These are phyloP conservation scores for Protodeltote pygarga DNA, from an alignment of 2,888 invertebrate genomes.

Conservation along the genomic window DNA sequence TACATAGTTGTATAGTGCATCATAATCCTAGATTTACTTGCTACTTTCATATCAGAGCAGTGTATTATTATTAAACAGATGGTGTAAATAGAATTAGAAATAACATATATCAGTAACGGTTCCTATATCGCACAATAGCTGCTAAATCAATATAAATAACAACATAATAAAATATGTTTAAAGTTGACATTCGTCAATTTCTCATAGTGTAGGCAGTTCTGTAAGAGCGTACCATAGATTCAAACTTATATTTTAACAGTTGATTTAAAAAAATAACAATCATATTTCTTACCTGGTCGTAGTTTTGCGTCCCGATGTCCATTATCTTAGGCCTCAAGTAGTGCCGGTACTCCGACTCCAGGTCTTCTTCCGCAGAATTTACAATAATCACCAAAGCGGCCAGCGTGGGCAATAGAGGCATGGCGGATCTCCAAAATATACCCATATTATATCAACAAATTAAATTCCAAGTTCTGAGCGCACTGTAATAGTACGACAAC, in stretches of 20 bases:
- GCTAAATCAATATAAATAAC: no score
- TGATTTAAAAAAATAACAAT: background rate
- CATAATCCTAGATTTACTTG: no score
- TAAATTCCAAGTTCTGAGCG: conserved; percentile 44
- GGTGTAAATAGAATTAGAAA: no score
- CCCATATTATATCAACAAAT: conserved; percentile 76
- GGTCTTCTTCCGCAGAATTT: conserved; percentile 77
- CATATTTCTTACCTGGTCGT: conserved; percentile 67
- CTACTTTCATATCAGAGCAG: no score
- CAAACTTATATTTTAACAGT: background rate
- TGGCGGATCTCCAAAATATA: conserved; percentile 70
- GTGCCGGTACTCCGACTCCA: conserved; percentile 65
- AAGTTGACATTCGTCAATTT: no score
- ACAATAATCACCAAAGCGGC: conserved; percentile 83
- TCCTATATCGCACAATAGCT: no score
- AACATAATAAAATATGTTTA: no score
- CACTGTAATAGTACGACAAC: conserved; percentile 45
- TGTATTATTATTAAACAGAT: no score
- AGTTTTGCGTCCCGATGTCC: conserved; percentile 63
- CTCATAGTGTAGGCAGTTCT: no score
- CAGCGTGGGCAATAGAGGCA: conserved; percentile 81
- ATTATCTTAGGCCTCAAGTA: conserved; percentile 66
- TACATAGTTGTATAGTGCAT: no score
- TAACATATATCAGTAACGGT: no score
- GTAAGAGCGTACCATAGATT: no score